Evolutionary conservation across 2,113 vertebrate species (phyloP), one percentile per base, ranked within the genome.

Genomic region (Eira barbara): DNA sequence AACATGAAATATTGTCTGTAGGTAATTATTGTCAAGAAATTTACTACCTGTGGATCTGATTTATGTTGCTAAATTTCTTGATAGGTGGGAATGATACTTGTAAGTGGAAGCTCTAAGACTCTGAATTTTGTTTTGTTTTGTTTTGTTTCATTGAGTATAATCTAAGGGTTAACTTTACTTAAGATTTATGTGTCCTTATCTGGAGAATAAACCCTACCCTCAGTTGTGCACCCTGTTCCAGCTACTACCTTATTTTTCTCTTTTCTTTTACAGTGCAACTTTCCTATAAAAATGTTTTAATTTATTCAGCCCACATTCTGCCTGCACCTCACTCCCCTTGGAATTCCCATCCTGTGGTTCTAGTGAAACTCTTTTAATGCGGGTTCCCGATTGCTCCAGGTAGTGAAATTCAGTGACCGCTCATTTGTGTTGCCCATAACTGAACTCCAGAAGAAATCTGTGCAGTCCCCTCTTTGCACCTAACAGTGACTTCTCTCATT

Each of bases 171-270:
- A 39, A 47, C 2, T 36, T 34, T 7, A 15, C 31, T 42, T 71
- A 67, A 45, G 1, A 7, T 15, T 63, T 52, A 21, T 52, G 61
- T 27, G 63, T 7, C 61, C 29, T 21, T 17, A 6, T 74, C 0
- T 49, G 20, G 20, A 15, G 2, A 67, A 34, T 18, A 89, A 82
- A 79, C 6, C 7, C 6, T 9, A 17, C 20, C 3, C 29, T 7
- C 25, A 31, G 10, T 23, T 4, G 2, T 21, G 2, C 0, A 36
- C 1, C 15, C 11, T 42, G 25, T 2, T 61, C 6, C 15, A 49
- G 3, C 25, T 59, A 8, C 34, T 23, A 17, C 4, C 6, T 20
- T 42, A 15, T 2, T 52, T 86, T 36, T 39, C 18, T 59, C 7
- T 4, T 86, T 47, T 55, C 3, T 36, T 20, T 91, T 31, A 21